Evolutionary conservation across 2,797 vertebrate species (phyloP).

Genomic region (Spizella passerina): DNA sequence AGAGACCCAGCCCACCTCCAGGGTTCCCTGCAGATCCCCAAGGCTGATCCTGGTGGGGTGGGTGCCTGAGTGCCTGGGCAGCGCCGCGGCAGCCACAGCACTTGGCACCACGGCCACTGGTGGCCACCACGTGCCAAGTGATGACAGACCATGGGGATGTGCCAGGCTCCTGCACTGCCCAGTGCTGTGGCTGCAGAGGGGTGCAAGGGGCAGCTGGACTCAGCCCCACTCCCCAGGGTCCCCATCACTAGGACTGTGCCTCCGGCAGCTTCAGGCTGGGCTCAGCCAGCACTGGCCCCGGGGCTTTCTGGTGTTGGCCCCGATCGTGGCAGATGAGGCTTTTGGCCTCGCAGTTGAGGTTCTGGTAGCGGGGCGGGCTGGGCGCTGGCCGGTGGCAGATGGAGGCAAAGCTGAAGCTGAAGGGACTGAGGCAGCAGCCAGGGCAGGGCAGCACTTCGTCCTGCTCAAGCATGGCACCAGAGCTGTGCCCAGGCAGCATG

Average conservation of each 20-base stretch:
- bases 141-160: rapidly evolving
- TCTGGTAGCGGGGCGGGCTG: conserved; percentile 88
- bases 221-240: not conserved
- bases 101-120: not conserved
- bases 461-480: conserved; percentile 74
- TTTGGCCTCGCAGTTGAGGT: conserved; percentile 87
- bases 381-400: conserved; percentile 84
- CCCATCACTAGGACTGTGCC: conserved; percentile 78
- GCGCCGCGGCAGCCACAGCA: rapidly evolving
- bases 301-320: conserved; percentile 55
- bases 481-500: conserved; percentile 62
- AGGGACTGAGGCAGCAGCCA: conserved; percentile 88
- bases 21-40: not conserved
- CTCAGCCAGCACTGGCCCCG: conserved; percentile 21
- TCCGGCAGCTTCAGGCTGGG: conserved; percentile 85
- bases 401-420: conserved; percentile 88
- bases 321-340: conserved; percentile 81
- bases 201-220: not conserved
- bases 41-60: not conserved
- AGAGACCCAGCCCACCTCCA: not conserved
- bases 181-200: not conserved
- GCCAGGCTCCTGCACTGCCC: not conserved
- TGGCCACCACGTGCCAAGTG: rapidly evolving
- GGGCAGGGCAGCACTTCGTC: conserved; percentile 91
- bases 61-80: not conserved